Conservation (phyloP, 2,888 invertebrate species). For the Agonopterix alstromeriana region DNA sequence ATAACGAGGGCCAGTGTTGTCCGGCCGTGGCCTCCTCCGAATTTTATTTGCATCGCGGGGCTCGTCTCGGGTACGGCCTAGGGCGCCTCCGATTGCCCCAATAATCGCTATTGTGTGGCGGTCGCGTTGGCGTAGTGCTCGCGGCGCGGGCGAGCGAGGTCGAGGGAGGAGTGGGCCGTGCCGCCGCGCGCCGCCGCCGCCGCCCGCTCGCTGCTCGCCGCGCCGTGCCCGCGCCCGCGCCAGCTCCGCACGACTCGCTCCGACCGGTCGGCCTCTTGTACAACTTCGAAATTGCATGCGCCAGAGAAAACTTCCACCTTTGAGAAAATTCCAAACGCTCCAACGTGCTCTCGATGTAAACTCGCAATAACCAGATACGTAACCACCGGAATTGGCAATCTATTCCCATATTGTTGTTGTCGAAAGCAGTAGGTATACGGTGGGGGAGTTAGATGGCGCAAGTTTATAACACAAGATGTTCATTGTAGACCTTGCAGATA, state of each 20-base stretch:
- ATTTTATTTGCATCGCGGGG: conserved; percentile 70
- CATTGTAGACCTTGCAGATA: background rate
- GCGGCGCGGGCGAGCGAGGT: conserved; percentile 18
- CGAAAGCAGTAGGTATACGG: conserved; percentile 6
- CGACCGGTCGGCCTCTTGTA: conserved; percentile 36
- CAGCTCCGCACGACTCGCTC: conserved; percentile 17
- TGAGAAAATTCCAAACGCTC: conserved; percentile 58
- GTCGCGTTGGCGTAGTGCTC: conserved; percentile 20
- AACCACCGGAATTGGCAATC: conserved; percentile 50
- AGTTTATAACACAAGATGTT: conserved; percentile 4
- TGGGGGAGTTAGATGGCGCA: background rate
- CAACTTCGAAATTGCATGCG: conserved; percentile 63
- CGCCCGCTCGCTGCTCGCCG: conserved; percentile 11
- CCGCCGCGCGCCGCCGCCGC: conserved; percentile 3
- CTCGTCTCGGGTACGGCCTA: conserved; percentile 42
- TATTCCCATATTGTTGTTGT: conserved; percentile 37
- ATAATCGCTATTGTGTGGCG: conserved; percentile 62
- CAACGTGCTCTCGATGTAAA: conserved; percentile 53
- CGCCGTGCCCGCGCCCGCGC: conserved; percentile 17
- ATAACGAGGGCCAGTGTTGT: conserved; percentile 71
- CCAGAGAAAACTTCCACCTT: conserved; percentile 62
- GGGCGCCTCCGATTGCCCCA: conserved; percentile 58
- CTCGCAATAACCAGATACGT: conserved; percentile 51
- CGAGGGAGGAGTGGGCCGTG: conserved; percentile 7
- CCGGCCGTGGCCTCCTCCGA: conserved; percentile 59